Evolutionary conservation across 2,888 invertebrate species (phyloP).

Genomic region (Cerastis leucographa): DNA sequence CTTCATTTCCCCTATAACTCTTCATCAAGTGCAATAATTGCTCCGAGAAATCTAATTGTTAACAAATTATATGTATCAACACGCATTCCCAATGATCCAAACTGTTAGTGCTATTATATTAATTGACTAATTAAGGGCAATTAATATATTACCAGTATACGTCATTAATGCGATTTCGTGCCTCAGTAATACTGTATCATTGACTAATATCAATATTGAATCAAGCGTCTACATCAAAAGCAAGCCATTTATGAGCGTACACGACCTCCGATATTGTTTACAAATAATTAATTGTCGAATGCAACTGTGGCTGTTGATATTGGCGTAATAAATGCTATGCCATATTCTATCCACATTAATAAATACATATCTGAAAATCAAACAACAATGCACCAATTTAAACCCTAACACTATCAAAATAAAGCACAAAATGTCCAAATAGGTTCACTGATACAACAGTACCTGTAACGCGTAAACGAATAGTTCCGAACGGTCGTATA

Average conservation of each 20-base stretch:
- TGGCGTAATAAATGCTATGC: conserved; percentile 86
- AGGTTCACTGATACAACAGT: conserved; percentile 51
- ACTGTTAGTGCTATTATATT: conserved; percentile 35
- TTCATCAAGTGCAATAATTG: not conserved
- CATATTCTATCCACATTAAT: conserved; percentile 81
- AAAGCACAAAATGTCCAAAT: conserved; percentile 58
- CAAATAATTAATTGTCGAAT: conserved; percentile 90
- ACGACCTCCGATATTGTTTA: conserved; percentile 85
- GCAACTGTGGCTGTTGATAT: conserved; percentile 88
- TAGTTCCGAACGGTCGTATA: conserved; percentile 81
- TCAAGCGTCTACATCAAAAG: conserved; percentile 68
- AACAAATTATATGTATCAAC: not conserved
- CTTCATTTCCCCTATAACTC: not conserved
- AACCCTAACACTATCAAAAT: conserved; percentile 59
- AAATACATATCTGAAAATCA: conserved; percentile 72
- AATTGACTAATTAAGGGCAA: conserved; percentile 53
- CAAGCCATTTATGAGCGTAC: conserved; percentile 81
- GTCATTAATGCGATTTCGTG: conserved; percentile 58
- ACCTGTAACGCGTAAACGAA: conserved; percentile 57
- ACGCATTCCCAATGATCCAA: conserved; percentile 41
- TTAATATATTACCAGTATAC: conserved; percentile 60
- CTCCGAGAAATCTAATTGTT: not conserved
- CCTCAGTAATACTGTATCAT: conserved; percentile 60
- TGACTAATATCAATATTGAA: conserved; percentile 74
- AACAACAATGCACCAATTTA: conserved; percentile 56